Conservation (phyloP, 2,888 invertebrate species). For the Drosophila merina region DNA sequence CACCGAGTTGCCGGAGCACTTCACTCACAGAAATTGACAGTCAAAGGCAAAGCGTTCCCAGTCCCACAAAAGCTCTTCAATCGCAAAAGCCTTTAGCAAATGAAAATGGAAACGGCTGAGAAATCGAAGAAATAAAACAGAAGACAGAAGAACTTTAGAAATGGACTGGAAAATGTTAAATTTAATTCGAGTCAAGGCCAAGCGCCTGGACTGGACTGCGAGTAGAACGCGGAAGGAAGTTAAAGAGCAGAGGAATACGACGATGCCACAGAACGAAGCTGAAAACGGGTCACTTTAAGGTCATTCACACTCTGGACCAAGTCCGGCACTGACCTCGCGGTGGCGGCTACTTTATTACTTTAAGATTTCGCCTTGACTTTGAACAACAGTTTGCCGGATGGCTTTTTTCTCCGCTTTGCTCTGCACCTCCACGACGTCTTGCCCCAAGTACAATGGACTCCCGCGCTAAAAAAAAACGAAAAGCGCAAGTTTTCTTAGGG, state of each 20-base stretch:
- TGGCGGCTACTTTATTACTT: slow-evolving; percentile 78
- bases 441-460: slow-evolving; percentile 57
- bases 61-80: slow-evolving; percentile 28
- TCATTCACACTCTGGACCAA: slow-evolving; percentile 68
- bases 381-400: slow-evolving; percentile 72
- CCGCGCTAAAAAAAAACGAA: slow-evolving; percentile 48
- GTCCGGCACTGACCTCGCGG: slow-evolving; percentile 68
- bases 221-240: slow-evolving; percentile 22
- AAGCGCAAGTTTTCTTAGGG: slow-evolving; percentile 70
- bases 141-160: slow-evolving; percentile 13
- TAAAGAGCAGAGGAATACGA: slow-evolving; percentile 15
- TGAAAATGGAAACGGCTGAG: slow-evolving; percentile 11
- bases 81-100: slow-evolving; percentile 8
- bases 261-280: slow-evolving; percentile 18
- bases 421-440: slow-evolving; percentile 34
- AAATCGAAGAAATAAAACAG: slow-evolving; percentile 4
- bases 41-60: slow-evolving; percentile 41
- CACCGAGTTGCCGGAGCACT: not conserved
- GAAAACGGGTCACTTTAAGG: slow-evolving; percentile 75
- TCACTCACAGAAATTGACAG: slow-evolving; percentile 38
- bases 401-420: slow-evolving; percentile 56
- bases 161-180: slow-evolving; percentile 51
- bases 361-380: slow-evolving; percentile 81
- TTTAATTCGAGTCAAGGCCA: slow-evolving; percentile 64
- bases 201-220: slow-evolving; percentile 21